These are phyloP conservation scores for Benthosema pterotum DNA, from an alignment of 2,797 vertebrate genomes.

Conservation along the genomic window DNA sequence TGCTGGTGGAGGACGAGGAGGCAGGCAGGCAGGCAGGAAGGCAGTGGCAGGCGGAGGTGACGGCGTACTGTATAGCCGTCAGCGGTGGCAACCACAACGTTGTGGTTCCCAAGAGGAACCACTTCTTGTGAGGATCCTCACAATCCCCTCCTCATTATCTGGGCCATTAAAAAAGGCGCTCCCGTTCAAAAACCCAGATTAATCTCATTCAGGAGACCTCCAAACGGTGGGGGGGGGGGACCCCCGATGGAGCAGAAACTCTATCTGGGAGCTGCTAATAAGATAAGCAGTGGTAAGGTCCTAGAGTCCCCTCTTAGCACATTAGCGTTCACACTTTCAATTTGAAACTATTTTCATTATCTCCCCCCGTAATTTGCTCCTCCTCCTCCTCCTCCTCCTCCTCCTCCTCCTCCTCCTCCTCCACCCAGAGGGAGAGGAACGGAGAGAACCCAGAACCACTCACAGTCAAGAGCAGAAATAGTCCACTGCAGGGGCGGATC, in stretches of 20 bases:
- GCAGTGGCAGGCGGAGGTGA: slow-evolving; percentile 32
- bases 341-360: slow-evolving; percentile 85
- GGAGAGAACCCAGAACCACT: too few species aligned
- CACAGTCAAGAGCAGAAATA: slow-evolving; percentile 76
- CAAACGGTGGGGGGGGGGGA: slow-evolving; percentile 68
- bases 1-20: slow-evolving; percentile 40
- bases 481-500: too few species aligned
- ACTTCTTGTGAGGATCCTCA: slow-evolving; percentile 58
- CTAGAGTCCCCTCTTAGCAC: slow-evolving; percentile 79
- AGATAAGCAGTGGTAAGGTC: slow-evolving; percentile 82
- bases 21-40: too few species aligned
- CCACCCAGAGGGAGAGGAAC: slow-evolving; percentile 77
- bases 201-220: slow-evolving; percentile 78
- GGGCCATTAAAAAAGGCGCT: slow-evolving; percentile 73
- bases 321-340: slow-evolving; percentile 83
- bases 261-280: slow-evolving; percentile 82
- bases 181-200: slow-evolving; percentile 76
- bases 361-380: slow-evolving; percentile 80
- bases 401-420: slow-evolving; percentile 68
- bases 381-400: slow-evolving; percentile 69
- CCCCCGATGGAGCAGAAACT: slow-evolving; percentile 73
- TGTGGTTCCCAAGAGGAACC: slow-evolving; percentile 55
- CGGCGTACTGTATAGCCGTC: slow-evolving; percentile 48
- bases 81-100: slow-evolving; percentile 61
- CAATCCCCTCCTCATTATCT: slow-evolving; percentile 75